Conservation (phyloP, 2,888 invertebrate species). For the Girardia tigrina region DNA sequence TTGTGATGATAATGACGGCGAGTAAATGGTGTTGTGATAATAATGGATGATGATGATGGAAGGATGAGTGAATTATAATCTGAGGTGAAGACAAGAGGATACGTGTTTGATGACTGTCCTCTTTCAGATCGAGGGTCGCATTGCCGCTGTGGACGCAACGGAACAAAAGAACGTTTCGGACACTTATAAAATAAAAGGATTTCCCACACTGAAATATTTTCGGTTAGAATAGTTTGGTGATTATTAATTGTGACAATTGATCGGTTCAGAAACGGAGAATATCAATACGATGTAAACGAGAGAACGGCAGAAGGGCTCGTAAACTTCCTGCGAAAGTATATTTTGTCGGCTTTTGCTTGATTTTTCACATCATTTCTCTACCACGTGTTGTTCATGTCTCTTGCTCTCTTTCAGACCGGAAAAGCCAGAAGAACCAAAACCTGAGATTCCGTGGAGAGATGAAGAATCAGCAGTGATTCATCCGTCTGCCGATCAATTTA, state of each 20-base stretch:
- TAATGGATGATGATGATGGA: too few species aligned
- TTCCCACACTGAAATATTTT: background rate
- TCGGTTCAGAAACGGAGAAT: background rate
- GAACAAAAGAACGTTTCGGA: background rate
- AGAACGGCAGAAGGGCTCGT: background rate
- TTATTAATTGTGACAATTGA: too few species aligned
- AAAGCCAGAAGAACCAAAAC: conserved; percentile 67
- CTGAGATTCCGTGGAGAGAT: conserved; percentile 64
- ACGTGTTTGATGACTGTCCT: too few species aligned
- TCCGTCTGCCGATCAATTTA: conserved; percentile 62
- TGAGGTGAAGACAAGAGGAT: too few species aligned
- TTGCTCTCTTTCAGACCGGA: conserved; percentile 54
- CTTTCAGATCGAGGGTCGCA: conserved; percentile 26
- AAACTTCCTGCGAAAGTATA: background rate
- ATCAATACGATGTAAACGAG: background rate
- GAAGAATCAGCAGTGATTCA: conserved; percentile 65
- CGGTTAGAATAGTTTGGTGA: background rate
- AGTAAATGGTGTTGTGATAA: too few species aligned
- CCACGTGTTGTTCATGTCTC: background rate
- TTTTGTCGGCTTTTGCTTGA: background rate
- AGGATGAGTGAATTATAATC: too few species aligned
- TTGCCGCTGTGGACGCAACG: background rate
- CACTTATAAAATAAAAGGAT: background rate
- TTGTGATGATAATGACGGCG: too few species aligned
- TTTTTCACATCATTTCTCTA: background rate